Percentiles rank a stretch among this genome's conserved stretches.
Evolutionary conservation across 2,797 vertebrate species (phyloP).

Genomic region (Coccyzus lansbergi): DNA sequence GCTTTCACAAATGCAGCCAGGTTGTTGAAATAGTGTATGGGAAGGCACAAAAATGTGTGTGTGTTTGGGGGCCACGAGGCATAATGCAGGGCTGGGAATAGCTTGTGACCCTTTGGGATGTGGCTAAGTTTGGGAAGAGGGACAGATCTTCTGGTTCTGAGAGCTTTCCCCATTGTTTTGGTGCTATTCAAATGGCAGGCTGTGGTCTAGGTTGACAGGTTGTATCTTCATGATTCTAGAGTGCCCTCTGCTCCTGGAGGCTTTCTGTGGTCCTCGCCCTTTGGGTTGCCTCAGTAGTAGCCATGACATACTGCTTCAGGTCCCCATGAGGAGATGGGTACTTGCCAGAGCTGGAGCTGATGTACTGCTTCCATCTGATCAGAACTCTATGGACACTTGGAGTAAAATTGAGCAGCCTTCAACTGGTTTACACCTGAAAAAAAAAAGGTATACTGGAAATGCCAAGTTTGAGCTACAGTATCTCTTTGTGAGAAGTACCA

Average conservation of each 20-base stretch:
- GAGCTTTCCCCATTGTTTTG: neutral
- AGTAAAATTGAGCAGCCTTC: neutral
- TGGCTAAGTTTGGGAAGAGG: neutral
- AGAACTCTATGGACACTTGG: neutral
- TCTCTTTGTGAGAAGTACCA: neutral
- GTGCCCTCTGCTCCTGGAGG: neutral
- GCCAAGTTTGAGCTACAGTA: neutral
- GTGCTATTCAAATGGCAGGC: neutral
- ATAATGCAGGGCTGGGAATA: neutral
- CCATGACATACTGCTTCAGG: neutral
- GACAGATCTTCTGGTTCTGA: neutral
- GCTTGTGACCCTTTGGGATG: neutral
- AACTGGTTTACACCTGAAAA: neutral
- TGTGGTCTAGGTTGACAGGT: neutral
- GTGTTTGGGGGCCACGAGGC: neutral
- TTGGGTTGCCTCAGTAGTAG: neutral
- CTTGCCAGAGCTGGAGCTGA: neutral
- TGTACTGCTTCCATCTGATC: neutral
- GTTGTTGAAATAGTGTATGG: fast-evolving
- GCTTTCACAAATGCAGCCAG: neutral
- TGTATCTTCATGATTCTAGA: neutral
- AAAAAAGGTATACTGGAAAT: neutral
- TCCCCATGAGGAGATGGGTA: fast-evolving
- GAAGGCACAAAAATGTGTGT: neutral
- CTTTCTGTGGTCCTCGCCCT: neutral